These are phyloP conservation scores for Drosophila miranda DNA, from an alignment of 1,140 invertebrate genomes.

Conservation along the genomic window DNA sequence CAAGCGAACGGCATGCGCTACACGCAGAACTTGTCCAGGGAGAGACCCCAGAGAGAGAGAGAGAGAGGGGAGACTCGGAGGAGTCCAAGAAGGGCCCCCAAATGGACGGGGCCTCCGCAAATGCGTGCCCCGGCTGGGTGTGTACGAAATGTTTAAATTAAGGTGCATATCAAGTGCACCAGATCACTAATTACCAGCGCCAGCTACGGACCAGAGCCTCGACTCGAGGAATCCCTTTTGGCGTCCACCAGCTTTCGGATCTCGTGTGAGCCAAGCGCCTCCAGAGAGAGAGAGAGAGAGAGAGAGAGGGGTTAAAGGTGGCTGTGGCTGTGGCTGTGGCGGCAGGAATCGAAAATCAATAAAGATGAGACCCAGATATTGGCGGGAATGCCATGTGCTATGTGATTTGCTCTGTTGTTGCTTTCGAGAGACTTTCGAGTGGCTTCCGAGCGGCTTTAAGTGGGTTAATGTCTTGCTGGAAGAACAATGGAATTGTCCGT, in stretches of 20 bases:
- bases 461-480: constrained; percentile 69
- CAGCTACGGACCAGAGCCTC: constrained; percentile 42
- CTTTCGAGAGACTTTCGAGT: no score
- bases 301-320: constrained; percentile 42
- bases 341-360: constrained; percentile 66
- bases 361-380: constrained; percentile 67
- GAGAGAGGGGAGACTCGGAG: no score
- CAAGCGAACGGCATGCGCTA: constrained; percentile 75
- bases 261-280: constrained; percentile 52
- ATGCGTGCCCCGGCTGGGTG: constrained; percentile 64
- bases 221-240: constrained; percentile 13
- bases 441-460: constrained; percentile 46
- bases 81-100: constrained; percentile 6
- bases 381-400: constrained; percentile 16
- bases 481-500: constrained; percentile 55
- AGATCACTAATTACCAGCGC: constrained; percentile 81
- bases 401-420: constrained; percentile 37
- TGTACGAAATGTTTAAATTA: constrained; percentile 81
- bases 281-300: not conserved
- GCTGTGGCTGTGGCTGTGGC: no score
- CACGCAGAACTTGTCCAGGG: constrained; percentile 56
- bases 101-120: constrained; percentile 13
- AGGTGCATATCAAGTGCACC: constrained; percentile 79
- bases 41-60: constrained; percentile 1
- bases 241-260: constrained; percentile 9